These are phyloP conservation scores for Drosophila cognata DNA, from an alignment of 2,888 invertebrate species.

Conservation along the genomic window DNA sequence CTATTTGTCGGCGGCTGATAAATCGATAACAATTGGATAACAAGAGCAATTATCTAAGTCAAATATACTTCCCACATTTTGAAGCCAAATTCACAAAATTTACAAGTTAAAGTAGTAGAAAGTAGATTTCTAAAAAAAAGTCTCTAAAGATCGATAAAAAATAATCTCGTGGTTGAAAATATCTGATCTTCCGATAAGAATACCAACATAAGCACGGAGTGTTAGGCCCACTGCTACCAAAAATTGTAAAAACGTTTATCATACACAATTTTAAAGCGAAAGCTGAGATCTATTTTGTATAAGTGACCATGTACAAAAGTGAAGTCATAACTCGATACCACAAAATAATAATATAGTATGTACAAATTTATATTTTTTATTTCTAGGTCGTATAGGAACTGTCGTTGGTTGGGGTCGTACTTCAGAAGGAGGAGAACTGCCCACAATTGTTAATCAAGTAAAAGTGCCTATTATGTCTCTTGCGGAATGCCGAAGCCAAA, in stretches of 20 bases:
- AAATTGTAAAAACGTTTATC: not conserved
- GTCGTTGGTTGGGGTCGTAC: conserved; percentile 95
- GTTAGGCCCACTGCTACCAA: not conserved
- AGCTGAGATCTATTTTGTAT: not conserved
- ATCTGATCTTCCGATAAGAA: not conserved
- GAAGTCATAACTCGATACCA: not conserved
- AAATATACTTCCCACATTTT: not conserved
- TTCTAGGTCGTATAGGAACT: conserved; percentile 87
- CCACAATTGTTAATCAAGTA: conserved; percentile 92
- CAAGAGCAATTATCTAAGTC: not conserved
- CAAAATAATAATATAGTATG: not conserved
- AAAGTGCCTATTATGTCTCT: conserved; percentile 93
- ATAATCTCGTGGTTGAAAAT: not conserved
- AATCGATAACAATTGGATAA: not conserved
- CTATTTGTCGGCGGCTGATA: not conserved
- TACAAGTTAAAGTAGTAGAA: not conserved
- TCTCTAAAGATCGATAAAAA: not conserved
- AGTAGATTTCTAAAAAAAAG: not conserved
- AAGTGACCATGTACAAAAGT: not conserved
- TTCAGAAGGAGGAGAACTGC: conserved; percentile 92
- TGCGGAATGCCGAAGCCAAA: conserved; percentile 92
- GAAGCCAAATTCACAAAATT: not conserved
- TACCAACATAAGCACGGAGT: not conserved
- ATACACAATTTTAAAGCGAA: not conserved
- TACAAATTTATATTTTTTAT: not conserved